Base-by-base conservation (phyloP, 2,113 vertebrate genomes). In the Megalops atlanticus region DNA sequence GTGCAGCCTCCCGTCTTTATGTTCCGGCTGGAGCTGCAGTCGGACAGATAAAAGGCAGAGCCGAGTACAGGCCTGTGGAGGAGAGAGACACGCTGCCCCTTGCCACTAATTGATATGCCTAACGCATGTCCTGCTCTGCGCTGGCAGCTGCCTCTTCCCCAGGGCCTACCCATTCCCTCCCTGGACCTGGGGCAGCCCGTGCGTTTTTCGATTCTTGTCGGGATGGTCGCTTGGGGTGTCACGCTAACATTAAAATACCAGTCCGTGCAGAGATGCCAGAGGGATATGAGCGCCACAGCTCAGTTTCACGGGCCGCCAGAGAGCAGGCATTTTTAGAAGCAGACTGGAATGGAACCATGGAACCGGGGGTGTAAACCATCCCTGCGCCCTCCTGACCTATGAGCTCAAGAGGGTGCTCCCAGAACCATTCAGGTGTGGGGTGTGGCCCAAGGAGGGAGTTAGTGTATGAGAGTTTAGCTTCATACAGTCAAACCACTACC, bases 71-170 rank as follows among this genome's bases (percentile, higher is more conserved):
- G 72, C 36, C 72, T 14, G 35, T 6, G 14, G 36, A 40, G 21
- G 36, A 33, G 2, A 24, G 15, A 39, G 35, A 73, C 1, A 38
- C 16, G 36, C 72, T 74, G 38, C 24, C 41, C 40, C 38, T 74
- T 39, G 41, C 3, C 11, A 4, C 72, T 74, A 74, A 74, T 43
- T 74, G 72, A 74, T 43, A 74, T 74, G 72, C 39, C 40, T 74
- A 36, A 21, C 5, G 72, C 72, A 43, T n/a, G 72, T 43, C 24
- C 39, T 11, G 38, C 2, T 14, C 70, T 73, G 31, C 27, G 38
- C 10, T 38, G 70, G 5, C 70, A 5, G 12, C 36, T 16, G 27
- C 5, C 36, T 74, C 38, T 3, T 15, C 15, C 36, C 2, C 72
- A 10, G 16, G 72, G 4, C 72, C 39, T 21, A 21, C 1, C 0